Conservation (phyloP, 2,888 invertebrate species). For the Stenotaenia linearis region DNA sequence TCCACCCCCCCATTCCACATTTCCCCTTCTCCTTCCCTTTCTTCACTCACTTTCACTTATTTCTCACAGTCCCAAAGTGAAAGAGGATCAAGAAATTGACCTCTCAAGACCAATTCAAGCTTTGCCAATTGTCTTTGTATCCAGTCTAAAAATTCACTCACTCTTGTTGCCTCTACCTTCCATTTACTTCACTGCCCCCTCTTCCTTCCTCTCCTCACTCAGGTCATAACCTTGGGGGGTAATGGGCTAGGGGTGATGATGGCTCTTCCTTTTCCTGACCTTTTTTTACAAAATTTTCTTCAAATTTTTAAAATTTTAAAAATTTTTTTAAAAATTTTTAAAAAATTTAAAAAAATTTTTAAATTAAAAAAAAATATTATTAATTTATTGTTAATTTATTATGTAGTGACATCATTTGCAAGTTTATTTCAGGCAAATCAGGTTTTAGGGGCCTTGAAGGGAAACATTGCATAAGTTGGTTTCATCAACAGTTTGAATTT, state of each 20-base stretch:
- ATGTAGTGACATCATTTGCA: not conserved
- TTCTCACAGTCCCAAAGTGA: not conserved
- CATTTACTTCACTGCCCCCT: conserved; percentile 8
- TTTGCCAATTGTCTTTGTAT: conserved; percentile 11
- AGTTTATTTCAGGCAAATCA: not conserved
- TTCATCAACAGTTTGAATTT: not conserved
- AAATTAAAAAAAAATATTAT: not conserved
- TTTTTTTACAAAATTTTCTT: not conserved
- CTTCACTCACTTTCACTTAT: not conserved
- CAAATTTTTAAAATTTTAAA: not conserved
- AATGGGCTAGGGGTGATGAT: conserved; percentile 31
- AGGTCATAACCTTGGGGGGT: conserved; percentile 30
- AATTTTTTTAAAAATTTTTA: too few species aligned
- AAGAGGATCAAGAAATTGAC: conserved; percentile 19
- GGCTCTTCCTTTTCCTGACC: conserved; percentile 6
- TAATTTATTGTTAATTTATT: not conserved
- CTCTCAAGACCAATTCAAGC: conserved; percentile 19
- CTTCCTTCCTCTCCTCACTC: conserved; percentile 1
- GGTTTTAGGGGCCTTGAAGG: not conserved
- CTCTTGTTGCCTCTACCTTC: conserved; percentile 5
- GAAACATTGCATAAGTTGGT: not conserved
- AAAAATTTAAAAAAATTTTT: not conserved
- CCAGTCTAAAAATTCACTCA: conserved; percentile 19
- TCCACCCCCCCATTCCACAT: not conserved
- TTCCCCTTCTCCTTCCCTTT: not conserved